A percentile compares a stretch with the other conserved stretches of the same genome.
phyloP scores from a whole-genome alignment of 2,797 vertebrate species.

The Liparis tanakae region DNA sequence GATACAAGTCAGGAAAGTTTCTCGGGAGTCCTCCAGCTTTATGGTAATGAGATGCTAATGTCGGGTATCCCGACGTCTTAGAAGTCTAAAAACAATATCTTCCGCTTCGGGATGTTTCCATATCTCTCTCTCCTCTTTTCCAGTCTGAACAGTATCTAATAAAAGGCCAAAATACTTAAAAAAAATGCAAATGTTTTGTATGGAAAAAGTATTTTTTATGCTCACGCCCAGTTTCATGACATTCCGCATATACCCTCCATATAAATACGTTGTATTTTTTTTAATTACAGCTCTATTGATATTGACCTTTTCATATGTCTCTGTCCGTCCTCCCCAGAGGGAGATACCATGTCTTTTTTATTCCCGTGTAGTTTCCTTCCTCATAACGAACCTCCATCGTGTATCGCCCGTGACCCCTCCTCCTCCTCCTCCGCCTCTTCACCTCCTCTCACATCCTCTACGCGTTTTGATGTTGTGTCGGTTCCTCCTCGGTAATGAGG shows the following conservation, averaged over 20 bases:
- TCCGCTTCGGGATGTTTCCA: too few relatives aligned
- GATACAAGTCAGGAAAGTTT: too few relatives aligned
- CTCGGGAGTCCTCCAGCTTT: too few relatives aligned
- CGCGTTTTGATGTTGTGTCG: neutral
- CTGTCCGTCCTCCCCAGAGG: neutral
- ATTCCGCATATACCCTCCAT: neutral
- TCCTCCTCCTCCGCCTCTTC: slow-evolving; percentile 13
- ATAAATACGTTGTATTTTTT: neutral
- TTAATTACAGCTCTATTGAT: slow-evolving; percentile 7
- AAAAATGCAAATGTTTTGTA: neutral
- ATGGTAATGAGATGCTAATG: too few relatives aligned
- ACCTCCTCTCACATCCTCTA: slow-evolving; percentile 9
- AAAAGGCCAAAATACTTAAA: neutral
- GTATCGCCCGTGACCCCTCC: slow-evolving; percentile 7
- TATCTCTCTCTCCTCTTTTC: too few relatives aligned
- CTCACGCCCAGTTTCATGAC: neutral
- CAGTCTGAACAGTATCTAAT: neutral
- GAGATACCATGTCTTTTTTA: neutral
- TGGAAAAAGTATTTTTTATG: neutral
- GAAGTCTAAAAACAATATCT: too few relatives aligned
- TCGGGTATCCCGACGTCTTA: too few relatives aligned
- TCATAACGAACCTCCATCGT: slow-evolving; percentile 26
- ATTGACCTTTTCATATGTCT: neutral
- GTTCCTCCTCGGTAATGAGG: neutral
- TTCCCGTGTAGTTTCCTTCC: neutral